Evolutionary conservation across 1,140 invertebrate species (phyloP).

Genomic region (Meteorus sp.): DNA sequence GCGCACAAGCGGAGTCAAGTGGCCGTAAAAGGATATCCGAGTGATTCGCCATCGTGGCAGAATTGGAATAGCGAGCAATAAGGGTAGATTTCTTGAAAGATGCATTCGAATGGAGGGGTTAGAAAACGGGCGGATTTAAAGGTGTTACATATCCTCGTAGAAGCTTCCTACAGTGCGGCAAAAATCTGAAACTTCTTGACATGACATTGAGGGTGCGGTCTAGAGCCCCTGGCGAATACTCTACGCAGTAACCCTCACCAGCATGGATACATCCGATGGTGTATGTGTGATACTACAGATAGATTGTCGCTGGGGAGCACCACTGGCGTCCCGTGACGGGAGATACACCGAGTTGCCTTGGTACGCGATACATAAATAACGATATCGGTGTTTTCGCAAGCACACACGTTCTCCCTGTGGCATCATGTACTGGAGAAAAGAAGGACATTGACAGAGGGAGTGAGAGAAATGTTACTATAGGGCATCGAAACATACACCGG

Average conservation of each 20-base stretch:
- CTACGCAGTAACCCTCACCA: neutral
- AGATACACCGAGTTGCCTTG: slow-evolving; percentile 21
- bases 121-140: too few relatives aligned
- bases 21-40: slow-evolving; percentile 23
- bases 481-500: slow-evolving; percentile 32
- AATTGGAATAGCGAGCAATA: neutral
- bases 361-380: slow-evolving; percentile 55
- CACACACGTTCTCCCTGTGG: slow-evolving; percentile 36
- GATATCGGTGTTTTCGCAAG: slow-evolving; percentile 56
- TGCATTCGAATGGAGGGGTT: neutral
- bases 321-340: neutral
- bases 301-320: neutral
- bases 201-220: neutral
- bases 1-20: slow-evolving; percentile 15
- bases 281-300: neutral
- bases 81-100: slow-evolving; percentile 1
- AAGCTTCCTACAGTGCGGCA: neutral
- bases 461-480: slow-evolving; percentile 50
- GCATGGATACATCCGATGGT: neutral
- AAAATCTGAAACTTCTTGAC: slow-evolving; percentile 11
- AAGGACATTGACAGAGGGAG: slow-evolving; percentile 26
- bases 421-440: slow-evolving; percentile 7
- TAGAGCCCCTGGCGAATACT: neutral
- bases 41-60: neutral
- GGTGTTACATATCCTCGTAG: neutral